phyloP scores from a whole-genome alignment of 2,113 vertebrate genomes.

The Seriola quinqueradiata region DNA sequence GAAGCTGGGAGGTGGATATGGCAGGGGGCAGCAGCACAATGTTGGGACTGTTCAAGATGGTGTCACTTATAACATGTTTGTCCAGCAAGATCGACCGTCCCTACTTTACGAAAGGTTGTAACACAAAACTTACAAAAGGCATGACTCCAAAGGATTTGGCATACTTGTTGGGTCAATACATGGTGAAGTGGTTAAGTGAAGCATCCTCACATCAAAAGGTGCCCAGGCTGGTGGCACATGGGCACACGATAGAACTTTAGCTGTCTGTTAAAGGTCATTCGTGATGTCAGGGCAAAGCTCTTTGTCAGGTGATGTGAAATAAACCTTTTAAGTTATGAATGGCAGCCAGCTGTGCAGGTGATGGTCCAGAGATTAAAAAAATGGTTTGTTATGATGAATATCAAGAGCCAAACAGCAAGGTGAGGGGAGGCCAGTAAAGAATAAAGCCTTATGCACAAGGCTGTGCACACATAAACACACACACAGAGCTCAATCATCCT shows the following conservation, averaged over 20 bases:
- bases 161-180: constrained; percentile 12
- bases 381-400: constrained; percentile 32
- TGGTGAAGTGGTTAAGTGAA: constrained; percentile 8
- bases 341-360: constrained; percentile 44
- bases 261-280: constrained; percentile 28
- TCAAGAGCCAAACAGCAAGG: constrained; percentile 9
- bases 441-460: constrained; percentile 6
- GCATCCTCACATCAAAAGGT: background rate
- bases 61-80: constrained; percentile 10
- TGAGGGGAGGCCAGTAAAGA: background rate
- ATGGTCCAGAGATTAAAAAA: constrained; percentile 30
- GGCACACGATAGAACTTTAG: background rate
- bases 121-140: constrained; percentile 1
- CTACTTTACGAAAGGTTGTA: background rate
- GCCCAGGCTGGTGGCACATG: background rate
- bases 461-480: background rate
- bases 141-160: background rate
- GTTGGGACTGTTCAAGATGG: background rate
- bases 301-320: constrained; percentile 58
- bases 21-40: background rate
- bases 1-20: constrained; percentile 19
- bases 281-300: constrained; percentile 33
- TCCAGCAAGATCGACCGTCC: background rate
- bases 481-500: constrained; percentile 27
- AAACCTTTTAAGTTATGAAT: constrained; percentile 42